Evolutionary conservation across 2,113 vertebrate species (phyloP), one percentile per base, ranked within the genome.

Genomic region (Macrotus californicus): DNA sequence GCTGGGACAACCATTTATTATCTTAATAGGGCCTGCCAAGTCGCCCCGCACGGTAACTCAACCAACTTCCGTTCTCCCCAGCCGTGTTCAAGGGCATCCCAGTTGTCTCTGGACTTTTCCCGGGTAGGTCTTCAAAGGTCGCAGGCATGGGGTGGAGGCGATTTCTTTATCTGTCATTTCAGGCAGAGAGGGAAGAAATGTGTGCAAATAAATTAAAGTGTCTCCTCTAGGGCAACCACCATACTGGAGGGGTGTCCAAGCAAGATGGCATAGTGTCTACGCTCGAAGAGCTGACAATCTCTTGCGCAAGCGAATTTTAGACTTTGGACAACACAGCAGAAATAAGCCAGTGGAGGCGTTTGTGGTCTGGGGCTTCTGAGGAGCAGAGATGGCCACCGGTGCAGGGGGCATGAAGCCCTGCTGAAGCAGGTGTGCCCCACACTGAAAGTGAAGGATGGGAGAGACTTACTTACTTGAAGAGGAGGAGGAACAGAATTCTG

Each of bases 181-280:
- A 31, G 41, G 16, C 48, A 81, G 50, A n/a, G 21, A 69, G 6
- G 36, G 13, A 75, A 56, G 21, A 21, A 48, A 46, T 52, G 15
- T 19, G 10, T 29, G 39, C 61, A 41, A 59, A 22, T 21, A 5
- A 61, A 36, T 24, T 50, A 16, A 64, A 54, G 24, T 26, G 46
- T 12, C 19, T 61, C 22, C 52, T 19, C 61, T 7, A 43, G 72
- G 83, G 56, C 70, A 59, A 90, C 50, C 22, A 67, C 21, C 7
- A 2, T 19, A 12, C 41, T 15, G 50, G 56, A 54, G 31, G 36
- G 34, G 5, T 36, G 34, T 46, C 43, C 29, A 15, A 34, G 31
- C 0, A 3, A 64, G 24, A 56, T 0, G 7, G 36, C 73, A 12
- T 18, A 13, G 31, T 0, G 7, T 11, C n/a, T 4, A 16, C 59